phyloP scores from a whole-genome alignment of 2,888 invertebrate genomes.

The Torymus aiolomorphi region DNA sequence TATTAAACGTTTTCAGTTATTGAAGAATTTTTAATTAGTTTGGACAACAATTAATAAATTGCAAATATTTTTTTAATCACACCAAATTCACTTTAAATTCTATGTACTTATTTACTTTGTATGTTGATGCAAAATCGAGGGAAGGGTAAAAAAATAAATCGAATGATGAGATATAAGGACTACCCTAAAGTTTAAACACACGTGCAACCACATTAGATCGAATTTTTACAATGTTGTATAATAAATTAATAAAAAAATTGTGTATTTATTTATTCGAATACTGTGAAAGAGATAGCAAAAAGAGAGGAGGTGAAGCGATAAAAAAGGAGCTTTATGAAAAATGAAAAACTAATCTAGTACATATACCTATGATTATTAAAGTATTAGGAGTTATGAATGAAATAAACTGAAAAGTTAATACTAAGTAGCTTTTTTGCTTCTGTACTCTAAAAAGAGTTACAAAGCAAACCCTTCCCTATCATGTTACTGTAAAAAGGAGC shows the following conservation, averaged over 20 bases:
- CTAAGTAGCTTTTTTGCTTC: conserved; percentile 52
- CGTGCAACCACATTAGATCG: conserved; percentile 66
- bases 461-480: conserved; percentile 47
- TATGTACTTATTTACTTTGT: conserved; percentile 39
- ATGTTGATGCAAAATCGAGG: conserved; percentile 16
- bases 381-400: conserved; percentile 62
- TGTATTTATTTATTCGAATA: conserved; percentile 74
- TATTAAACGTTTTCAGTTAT: neutral
- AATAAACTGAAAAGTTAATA: conserved; percentile 61
- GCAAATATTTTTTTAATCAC: too few relatives aligned
- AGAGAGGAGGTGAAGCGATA: conserved; percentile 57
- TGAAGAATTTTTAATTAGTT: too few relatives aligned
- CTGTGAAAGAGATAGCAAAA: conserved; percentile 60
- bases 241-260: conserved; percentile 75
- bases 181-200: conserved; percentile 40
- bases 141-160: conserved; percentile 8
- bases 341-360: conserved; percentile 66
- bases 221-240: conserved; percentile 75
- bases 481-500: conserved; percentile 55
- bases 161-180: conserved; percentile 42
- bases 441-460: conserved; percentile 41
- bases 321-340: conserved; percentile 56
- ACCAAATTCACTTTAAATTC: conserved; percentile 3
- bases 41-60: neutral
- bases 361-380: conserved; percentile 64